phyloP scores from a whole-genome alignment of 2,113 vertebrate species.

The Gnathonemus longibarbis region DNA sequence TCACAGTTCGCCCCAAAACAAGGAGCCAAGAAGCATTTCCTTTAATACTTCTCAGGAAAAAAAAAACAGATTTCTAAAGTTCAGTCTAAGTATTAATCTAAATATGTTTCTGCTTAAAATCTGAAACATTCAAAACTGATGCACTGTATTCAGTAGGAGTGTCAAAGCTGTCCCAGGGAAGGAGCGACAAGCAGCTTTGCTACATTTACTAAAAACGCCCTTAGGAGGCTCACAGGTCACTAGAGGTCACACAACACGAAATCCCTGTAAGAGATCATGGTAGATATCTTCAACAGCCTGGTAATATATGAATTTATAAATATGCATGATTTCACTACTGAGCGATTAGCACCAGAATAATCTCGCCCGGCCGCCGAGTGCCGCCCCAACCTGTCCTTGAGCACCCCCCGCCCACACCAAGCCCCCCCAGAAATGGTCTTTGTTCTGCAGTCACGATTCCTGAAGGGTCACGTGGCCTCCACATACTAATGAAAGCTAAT shows the following conservation, averaged over 20 bases:
- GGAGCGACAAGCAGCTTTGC: neutral
- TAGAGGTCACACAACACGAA: neutral
- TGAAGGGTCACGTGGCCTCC: neutral
- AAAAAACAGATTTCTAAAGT: neutral
- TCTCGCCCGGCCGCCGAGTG: neutral
- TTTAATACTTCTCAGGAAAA: neutral
- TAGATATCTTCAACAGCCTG: neutral
- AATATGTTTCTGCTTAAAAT: neutral
- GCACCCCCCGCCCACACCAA: neutral
- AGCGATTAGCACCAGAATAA: neutral
- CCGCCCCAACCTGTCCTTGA: neutral
- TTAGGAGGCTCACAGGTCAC: neutral
- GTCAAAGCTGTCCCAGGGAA: neutral
- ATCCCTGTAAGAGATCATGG: neutral
- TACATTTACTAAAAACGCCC: neutral
- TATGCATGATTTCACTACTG: neutral
- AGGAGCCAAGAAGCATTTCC: neutral
- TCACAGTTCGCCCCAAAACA: neutral
- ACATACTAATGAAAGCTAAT: neutral
- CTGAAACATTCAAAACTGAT: neutral
- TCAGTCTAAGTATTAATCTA: neutral
- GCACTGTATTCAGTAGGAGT: neutral
- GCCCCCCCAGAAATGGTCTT: neutral
- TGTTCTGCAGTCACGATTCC: slow-evolving; percentile 12
- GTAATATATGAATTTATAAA: neutral